Base-by-base conservation (phyloP, 2,113 vertebrate species). In the Xyrauchen texanus region DNA sequence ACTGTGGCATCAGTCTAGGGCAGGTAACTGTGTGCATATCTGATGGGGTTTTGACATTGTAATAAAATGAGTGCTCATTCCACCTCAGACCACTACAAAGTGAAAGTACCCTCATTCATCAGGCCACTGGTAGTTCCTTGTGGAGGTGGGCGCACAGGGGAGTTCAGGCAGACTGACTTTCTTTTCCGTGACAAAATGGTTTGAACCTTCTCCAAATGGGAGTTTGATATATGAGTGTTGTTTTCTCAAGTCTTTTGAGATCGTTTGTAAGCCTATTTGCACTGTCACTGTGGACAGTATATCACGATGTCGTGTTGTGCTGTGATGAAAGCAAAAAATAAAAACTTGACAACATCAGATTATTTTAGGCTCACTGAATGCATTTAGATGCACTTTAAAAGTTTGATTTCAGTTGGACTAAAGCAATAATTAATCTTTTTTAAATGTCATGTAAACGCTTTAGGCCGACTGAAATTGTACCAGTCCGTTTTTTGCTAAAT, bases 21-120 rank as follows among this genome's bases (percentile, higher is more conserved):
- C 79, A 68, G 58, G 45, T 34, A 34, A 34, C 70, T 47, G 55
- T 65, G 61, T 71, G 12, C 60, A 51, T 83, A 16, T 73, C 77
- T 90, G 86, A 90, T 84, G 83, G 70, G 83, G 86, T 85, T 86
- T 68, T 78, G 79, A 82, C 83, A 77, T 86, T 79, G 84, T 81
- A 57, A 15, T 87, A 88, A 91, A 90, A 92, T 91, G 91, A 92
- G 90, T 84, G 89, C 91, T 93, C 83, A 86, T 89, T 88, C 86
- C 84, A 87, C 72, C 81, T 79, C 72, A 85, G 86, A 85, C 78
- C 10, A 68, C 78, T 77, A 68, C 60, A 11, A 61, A 51, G 78
- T 75, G 61, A 89, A 86, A 91, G 83, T 85, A 85, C 74, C 63
- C 73, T 82, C 87, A 89, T 90, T 89, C 80, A 89, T 91, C 90